A percentile compares a stretch with the other conserved stretches of the same genome.
Evolutionary conservation across 2,797 vertebrate genomes (phyloP).

Genomic region (Dallia pectoralis): DNA sequence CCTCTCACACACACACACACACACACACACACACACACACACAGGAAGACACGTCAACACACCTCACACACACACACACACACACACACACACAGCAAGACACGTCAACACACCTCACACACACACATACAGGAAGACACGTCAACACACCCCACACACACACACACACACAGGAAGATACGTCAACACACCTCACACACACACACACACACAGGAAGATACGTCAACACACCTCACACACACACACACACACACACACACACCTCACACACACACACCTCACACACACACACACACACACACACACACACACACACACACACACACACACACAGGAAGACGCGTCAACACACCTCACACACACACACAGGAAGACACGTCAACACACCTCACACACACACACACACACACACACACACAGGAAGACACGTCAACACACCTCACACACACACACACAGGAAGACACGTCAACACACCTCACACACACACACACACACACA

Average conservation of each 20-base stretch:
- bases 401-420: slow-evolving; percentile 17
- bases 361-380: slow-evolving; percentile 16
- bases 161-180: slow-evolving; percentile 7
- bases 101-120: background rate
- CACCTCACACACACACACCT: background rate
- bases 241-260: background rate
- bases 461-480: background rate
- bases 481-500: slow-evolving; percentile 11
- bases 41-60: background rate
- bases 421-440: background rate
- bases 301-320: background rate
- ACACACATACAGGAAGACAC: slow-evolving; percentile 17
- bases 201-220: no score
- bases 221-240: no score
- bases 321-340: slow-evolving; percentile 7
- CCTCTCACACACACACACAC: no score
- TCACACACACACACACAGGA: slow-evolving; percentile 17
- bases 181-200: background rate
- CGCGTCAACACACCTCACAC: background rate
- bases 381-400: background rate
- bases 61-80: background rate
- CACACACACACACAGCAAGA: slow-evolving; percentile 18
- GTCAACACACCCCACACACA: background rate
- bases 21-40: slow-evolving; percentile 8
- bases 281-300: slow-evolving; percentile 10